Conservation (phyloP, 2,113 vertebrate species). For the Gulo gulo region DNA sequence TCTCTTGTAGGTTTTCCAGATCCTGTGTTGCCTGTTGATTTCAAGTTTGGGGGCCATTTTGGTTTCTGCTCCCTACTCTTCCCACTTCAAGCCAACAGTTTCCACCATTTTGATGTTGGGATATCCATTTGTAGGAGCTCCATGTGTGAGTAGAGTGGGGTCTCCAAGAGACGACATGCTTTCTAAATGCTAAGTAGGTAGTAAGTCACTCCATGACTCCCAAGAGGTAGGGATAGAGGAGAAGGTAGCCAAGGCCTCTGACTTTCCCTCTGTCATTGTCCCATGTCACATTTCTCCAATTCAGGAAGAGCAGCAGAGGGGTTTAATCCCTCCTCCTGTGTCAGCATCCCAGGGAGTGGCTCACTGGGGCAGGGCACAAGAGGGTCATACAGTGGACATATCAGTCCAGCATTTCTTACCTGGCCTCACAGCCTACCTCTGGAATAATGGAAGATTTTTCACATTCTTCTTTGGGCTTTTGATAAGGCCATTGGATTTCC, state of each 20-base stretch:
- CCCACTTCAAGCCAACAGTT: not conserved
- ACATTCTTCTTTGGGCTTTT: not conserved
- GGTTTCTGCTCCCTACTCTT: not conserved
- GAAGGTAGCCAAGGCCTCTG: not conserved
- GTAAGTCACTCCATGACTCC: not conserved
- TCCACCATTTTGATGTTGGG: not conserved
- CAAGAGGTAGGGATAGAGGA: not conserved
- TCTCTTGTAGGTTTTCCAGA: constrained; percentile 55
- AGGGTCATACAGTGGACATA: not conserved
- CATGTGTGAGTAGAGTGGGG: constrained; percentile 47
- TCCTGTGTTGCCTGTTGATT: constrained; percentile 45
- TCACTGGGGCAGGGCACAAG: not conserved
- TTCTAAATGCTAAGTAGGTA: not conserved
- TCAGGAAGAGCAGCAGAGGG: not conserved
- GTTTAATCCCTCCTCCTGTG: not conserved
- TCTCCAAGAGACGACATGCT: not conserved
- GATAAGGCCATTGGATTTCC: not conserved
- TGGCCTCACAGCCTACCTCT: not conserved
- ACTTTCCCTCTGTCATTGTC: not conserved
- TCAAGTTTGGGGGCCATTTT: constrained; percentile 34
- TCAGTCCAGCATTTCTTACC: not conserved
- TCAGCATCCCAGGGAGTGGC: not conserved
- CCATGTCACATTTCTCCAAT: not conserved
- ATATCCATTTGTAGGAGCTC: constrained; percentile 45
- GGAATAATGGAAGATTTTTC: not conserved